Conservation (phyloP, 2,113 vertebrate species). For the Mormyrus lacerda region DNA sequence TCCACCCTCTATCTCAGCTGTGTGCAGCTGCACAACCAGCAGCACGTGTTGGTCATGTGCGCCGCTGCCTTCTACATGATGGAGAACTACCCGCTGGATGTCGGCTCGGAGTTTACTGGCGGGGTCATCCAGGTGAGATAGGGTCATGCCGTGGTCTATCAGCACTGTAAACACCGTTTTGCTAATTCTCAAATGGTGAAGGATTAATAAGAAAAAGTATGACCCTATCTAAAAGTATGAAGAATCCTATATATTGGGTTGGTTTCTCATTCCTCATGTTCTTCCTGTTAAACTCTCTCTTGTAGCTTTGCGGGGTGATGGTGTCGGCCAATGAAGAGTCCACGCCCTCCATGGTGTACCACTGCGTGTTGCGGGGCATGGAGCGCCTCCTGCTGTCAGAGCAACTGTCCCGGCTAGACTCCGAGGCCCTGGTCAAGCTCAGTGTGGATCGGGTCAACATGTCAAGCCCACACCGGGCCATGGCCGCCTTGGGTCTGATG, state of each 20-base stretch:
- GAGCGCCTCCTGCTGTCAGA: constrained; percentile 92
- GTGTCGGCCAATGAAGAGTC: constrained; percentile 87
- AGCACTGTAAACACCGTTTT: background rate
- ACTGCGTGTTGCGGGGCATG: constrained; percentile 87
- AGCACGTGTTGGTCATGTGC: constrained; percentile 94
- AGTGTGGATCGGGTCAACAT: constrained; percentile 93
- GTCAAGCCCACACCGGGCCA: constrained; percentile 89
- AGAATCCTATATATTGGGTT: background rate
- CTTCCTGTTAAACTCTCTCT: background rate
- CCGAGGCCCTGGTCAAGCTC: constrained; percentile 87
- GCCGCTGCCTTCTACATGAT: constrained; percentile 96
- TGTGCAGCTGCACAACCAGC: constrained; percentile 88
- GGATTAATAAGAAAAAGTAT: background rate
- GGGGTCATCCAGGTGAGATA: constrained; percentile 80
- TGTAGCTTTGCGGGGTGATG: constrained; percentile 87
- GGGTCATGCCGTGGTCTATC: background rate
- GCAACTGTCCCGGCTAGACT: constrained; percentile 84
- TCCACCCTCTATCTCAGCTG: constrained; percentile 64
- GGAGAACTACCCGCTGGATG: constrained; percentile 93
- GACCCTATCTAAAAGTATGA: too few species aligned
- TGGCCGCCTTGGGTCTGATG: constrained; percentile 96
- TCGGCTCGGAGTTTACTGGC: constrained; percentile 88
- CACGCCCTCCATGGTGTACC: constrained; percentile 86
- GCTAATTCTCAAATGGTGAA: background rate
- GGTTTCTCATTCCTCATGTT: background rate